Percentiles rank a stretch among this genome's conserved stretches.
Conservation (phyloP, 2,113 vertebrate genomes). For the Lontra canadensis region DNA sequence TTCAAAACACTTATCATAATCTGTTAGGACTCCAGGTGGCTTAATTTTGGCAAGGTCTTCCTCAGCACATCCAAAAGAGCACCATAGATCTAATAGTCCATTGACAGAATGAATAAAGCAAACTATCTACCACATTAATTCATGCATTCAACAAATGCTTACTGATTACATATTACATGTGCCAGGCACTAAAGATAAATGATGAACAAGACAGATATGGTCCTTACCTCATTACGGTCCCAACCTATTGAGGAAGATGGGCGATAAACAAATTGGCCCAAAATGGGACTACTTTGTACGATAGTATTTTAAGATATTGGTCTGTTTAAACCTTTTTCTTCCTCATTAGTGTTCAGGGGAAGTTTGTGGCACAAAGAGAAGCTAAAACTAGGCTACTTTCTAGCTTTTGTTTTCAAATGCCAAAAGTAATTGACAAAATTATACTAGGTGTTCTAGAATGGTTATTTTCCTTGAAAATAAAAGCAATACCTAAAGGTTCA, state of each 20-base stretch:
- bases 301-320: background rate
- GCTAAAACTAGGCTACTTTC: background rate
- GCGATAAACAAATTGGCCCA: background rate
- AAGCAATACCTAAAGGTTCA: background rate
- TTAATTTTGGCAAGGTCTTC: conserved; percentile 14
- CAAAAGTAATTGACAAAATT: background rate
- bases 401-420: background rate
- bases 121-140: background rate
- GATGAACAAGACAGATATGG: background rate
- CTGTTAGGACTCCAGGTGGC: background rate
- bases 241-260: background rate
- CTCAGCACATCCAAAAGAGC: background rate
- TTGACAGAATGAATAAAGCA: background rate
- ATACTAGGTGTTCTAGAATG: background rate
- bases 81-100: background rate
- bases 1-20: background rate
- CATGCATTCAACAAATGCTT: background rate
- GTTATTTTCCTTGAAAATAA: background rate
- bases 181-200: background rate
- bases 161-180: background rate
- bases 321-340: background rate
- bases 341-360: background rate
- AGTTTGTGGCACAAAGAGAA: background rate
- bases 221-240: background rate
- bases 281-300: too few species aligned